Evolutionary conservation across 2,113 vertebrate genomes (phyloP).

Genomic region (Pachyramphus minor): DNA sequence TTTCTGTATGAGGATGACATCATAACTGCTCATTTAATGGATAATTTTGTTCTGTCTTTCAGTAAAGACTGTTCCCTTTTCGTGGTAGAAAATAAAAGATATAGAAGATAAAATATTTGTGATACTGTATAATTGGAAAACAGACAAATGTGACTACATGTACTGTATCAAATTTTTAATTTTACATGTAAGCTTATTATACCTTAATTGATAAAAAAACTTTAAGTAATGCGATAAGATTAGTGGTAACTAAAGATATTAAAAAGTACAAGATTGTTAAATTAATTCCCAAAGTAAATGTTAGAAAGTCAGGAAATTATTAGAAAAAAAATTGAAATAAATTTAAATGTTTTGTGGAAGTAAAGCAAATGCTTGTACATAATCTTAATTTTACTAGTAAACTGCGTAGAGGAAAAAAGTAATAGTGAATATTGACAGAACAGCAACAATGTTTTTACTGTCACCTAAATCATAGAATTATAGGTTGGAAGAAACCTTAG

Average conservation of each 20-base stretch:
- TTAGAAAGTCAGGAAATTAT: not conserved
- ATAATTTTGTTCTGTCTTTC: not conserved
- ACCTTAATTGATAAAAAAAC: not conserved
- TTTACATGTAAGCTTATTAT: not conserved
- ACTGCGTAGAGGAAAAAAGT: not conserved
- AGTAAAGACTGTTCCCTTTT: not conserved
- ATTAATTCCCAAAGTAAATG: not conserved
- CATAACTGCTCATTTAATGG: not conserved
- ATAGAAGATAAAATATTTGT: not conserved
- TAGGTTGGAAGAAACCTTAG: not conserved
- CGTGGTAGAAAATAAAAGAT: too few species aligned
- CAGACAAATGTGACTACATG: not conserved
- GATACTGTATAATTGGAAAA: not conserved
- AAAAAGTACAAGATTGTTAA: not conserved
- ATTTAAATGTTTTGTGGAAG: not conserved
- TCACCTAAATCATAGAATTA: not conserved
- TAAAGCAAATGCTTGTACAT: not conserved
- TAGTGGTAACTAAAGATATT: not conserved
- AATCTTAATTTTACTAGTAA: not conserved
- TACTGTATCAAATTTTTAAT: not conserved
- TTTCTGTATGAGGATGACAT: not conserved
- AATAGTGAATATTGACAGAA: not conserved
- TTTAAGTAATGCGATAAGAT: accelerated
- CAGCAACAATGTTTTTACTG: not conserved
- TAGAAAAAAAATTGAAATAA: not conserved